Conservation (phyloP, 2,113 vertebrate genomes). For the Eonycteris spelaea region DNA sequence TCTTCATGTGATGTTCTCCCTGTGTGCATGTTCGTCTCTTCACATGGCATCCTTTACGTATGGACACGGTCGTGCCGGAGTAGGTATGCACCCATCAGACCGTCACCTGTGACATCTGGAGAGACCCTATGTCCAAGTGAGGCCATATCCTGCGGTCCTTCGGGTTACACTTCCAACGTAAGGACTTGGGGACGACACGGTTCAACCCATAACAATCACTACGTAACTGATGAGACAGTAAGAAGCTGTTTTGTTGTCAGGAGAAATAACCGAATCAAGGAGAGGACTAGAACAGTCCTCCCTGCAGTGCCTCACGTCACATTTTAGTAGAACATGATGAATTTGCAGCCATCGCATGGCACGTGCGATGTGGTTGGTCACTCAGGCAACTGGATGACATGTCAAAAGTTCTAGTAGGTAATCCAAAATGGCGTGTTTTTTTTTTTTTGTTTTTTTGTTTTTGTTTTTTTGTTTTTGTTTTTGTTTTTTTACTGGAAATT, state of each 20-base stretch:
- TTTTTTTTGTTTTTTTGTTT: not conserved
- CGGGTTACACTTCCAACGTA: not conserved
- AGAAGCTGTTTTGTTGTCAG: not conserved
- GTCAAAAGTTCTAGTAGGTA: not conserved
- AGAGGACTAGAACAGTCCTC: not conserved
- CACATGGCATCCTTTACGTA: not conserved
- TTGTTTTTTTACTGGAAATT: conserved; percentile 22
- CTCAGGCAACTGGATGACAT: not conserved
- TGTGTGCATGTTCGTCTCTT: not conserved
- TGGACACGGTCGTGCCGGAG: not conserved
- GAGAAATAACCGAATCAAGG: not conserved
- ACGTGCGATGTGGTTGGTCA: not conserved
- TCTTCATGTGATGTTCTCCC: fast-evolving
- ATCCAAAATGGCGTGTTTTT: not conserved
- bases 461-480: not conserved
- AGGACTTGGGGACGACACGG: not conserved
- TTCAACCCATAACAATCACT: not conserved
- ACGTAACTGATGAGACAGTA: not conserved
- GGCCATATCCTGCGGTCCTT: not conserved
- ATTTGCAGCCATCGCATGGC: not conserved
- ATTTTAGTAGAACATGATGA: conserved; percentile 23
- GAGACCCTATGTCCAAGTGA: not conserved
- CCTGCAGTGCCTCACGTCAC: not conserved
- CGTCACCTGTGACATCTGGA: not conserved
- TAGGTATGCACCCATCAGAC: too few species aligned